phyloP scores from a whole-genome alignment of 2,888 invertebrate genomes.

The Polia nebulosa region DNA sequence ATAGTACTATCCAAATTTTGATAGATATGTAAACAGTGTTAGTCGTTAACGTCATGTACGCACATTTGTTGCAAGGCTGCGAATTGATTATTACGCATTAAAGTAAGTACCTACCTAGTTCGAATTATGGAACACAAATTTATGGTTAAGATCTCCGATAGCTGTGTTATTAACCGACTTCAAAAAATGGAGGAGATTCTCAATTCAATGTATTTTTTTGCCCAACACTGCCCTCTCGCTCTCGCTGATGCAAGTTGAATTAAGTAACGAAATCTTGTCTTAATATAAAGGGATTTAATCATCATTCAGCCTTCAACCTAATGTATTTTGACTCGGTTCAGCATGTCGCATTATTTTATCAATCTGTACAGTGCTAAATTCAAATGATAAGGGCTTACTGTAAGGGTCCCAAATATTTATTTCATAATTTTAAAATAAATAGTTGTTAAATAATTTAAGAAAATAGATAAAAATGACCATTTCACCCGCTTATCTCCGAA shows the following conservation, averaged over 20 bases:
- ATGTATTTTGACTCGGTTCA: not conserved
- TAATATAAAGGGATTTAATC: not conserved
- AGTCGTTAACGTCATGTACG: slow-evolving; percentile 44
- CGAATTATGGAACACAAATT: slow-evolving; percentile 23
- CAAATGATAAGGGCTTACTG: no score
- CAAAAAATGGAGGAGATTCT: no score
- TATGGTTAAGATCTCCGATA: slow-evolving; percentile 13
- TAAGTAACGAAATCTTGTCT: not conserved
- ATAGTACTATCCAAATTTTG: slow-evolving; percentile 24
- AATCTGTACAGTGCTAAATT: no score
- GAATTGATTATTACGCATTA: slow-evolving; percentile 38
- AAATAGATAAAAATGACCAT: no score
- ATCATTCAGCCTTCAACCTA: not conserved
- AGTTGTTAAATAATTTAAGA: no score
- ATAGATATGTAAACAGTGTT: slow-evolving; percentile 41
- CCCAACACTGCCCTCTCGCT: no score
- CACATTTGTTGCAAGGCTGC: slow-evolving; percentile 46
- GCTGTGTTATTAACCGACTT: no score
- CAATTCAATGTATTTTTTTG: slow-evolving; percentile 21
- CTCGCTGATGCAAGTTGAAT: not conserved
- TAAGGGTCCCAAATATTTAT: no score
- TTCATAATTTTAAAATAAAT: no score
- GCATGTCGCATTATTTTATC: no score
- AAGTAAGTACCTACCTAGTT: slow-evolving; percentile 17
- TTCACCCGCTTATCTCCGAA: no score